A percentile compares a stretch with the other conserved stretches of the same genome.
phyloP scores from a whole-genome alignment of 2,888 invertebrate genomes.

The Portevinia maculata region DNA sequence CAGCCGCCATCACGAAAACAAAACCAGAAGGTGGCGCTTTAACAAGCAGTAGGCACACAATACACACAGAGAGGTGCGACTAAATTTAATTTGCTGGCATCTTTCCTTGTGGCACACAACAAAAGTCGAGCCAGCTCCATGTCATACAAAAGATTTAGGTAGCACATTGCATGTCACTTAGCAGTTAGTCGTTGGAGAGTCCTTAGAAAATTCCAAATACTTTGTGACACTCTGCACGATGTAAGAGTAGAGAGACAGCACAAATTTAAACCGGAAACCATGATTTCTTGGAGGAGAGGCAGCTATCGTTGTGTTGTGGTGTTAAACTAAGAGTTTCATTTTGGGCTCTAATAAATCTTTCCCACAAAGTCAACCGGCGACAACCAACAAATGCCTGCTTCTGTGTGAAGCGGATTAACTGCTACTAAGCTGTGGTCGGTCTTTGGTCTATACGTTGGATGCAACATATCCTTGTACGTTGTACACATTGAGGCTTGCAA shows the following conservation, averaged over 20 bases:
- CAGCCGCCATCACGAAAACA: background rate
- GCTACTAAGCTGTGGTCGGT: conserved; percentile 57
- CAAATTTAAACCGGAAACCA: conserved; percentile 68
- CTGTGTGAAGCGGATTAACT: conserved; percentile 65
- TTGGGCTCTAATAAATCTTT: conserved; percentile 68
- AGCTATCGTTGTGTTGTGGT: conserved; percentile 35
- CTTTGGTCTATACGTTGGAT: conserved; percentile 16
- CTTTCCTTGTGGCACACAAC: conserved; percentile 58
- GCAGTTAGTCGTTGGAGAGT: conserved; percentile 59
- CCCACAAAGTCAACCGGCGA: conserved; percentile 52
- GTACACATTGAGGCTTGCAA: conserved; percentile 57
- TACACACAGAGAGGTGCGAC: conserved; percentile 48
- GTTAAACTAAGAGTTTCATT: conserved; percentile 64
- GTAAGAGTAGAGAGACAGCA: conserved; percentile 22
- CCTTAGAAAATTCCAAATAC: conserved; percentile 52
- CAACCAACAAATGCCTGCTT: conserved; percentile 56
- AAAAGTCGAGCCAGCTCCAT: conserved; percentile 43
- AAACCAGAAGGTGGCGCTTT: conserved; percentile 25
- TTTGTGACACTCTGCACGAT: conserved; percentile 61
- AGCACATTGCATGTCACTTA: conserved; percentile 69
- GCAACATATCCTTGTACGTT: conserved; percentile 62
- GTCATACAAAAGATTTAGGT: conserved; percentile 64
- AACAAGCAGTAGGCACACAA: conserved; percentile 30
- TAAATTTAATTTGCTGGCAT: conserved; percentile 66
- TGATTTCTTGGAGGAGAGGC: conserved; percentile 34